Evolutionary conservation across 2,113 vertebrate genomes (phyloP).

Genomic region (Laticauda laticaudata): DNA sequence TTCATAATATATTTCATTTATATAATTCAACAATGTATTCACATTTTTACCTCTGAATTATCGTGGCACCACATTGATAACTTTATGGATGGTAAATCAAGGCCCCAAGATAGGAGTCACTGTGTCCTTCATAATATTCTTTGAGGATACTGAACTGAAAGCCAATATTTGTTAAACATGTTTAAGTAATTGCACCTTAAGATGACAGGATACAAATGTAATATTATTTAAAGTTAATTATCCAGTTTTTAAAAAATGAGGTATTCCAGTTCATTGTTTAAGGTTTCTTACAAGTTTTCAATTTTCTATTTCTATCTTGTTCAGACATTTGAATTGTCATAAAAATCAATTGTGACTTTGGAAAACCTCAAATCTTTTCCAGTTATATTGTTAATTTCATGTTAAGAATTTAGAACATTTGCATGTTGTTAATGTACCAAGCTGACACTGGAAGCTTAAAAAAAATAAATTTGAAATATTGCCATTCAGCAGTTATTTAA

Average conservation of each 20-base stretch:
- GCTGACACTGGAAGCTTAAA: neutral
- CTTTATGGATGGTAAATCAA: neutral
- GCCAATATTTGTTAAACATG: neutral
- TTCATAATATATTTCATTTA: neutral
- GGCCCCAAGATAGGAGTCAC: neutral
- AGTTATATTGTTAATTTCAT: neutral
- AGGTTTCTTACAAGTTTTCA: neutral
- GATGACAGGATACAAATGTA: neutral
- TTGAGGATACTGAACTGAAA: neutral
- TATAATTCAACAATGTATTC: neutral
- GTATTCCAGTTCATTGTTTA: neutral
- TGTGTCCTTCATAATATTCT: neutral
- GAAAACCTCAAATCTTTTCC: neutral
- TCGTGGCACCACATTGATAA: neutral
- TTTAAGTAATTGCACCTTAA: neutral
- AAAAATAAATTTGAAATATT: neutral
- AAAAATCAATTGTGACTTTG: neutral
- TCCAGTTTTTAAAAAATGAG: neutral
- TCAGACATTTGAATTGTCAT: neutral
- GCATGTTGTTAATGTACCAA: neutral
- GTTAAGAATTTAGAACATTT: neutral
- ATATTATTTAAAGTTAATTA: neutral
- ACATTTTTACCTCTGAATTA: neutral
- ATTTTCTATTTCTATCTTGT: neutral
- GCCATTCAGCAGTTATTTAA: neutral